Conservation (phyloP, 2,113 vertebrate genomes). For the Cyphomyrus discorhynchus region DNA sequence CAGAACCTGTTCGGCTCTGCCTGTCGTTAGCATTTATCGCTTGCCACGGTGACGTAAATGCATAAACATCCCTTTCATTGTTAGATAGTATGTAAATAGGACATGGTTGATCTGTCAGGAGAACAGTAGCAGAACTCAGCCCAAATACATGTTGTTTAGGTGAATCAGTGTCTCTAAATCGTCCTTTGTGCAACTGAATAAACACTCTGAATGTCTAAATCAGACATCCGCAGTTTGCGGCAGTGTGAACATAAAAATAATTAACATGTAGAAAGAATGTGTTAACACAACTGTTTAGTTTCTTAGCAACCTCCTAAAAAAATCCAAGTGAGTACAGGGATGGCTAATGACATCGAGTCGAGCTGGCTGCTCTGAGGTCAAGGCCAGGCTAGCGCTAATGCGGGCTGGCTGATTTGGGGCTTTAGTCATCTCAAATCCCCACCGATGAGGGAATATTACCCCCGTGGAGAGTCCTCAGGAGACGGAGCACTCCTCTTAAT, state of each 20-base stretch:
- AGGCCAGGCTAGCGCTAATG: not conserved
- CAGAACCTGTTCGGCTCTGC: not conserved
- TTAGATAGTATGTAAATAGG: not conserved
- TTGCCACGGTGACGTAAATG: not conserved
- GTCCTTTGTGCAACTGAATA: not conserved
- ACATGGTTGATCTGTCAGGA: not conserved
- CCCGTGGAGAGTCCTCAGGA: not conserved
- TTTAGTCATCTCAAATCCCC: not conserved
- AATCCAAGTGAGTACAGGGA: not conserved
- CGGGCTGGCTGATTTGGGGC: not conserved
- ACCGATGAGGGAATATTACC: not conserved
- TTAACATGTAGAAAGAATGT: not conserved
- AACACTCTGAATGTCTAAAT: not conserved
- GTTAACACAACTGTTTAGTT: slow-evolving; percentile 8
- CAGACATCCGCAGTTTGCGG: not conserved
- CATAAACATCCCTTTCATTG: not conserved
- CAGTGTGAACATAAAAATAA: slow-evolving; percentile 8
- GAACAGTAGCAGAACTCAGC: not conserved
- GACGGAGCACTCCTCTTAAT: not conserved
- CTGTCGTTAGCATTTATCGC: not conserved
- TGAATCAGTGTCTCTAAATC: not conserved
- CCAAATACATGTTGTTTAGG: not conserved
- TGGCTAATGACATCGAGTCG: not conserved
- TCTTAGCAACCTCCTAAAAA: slow-evolving; percentile 13
- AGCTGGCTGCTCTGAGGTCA: not conserved